Evolutionary conservation across 2,113 vertebrate genomes (phyloP).

Genomic region (Mesocricetus auratus): DNA sequence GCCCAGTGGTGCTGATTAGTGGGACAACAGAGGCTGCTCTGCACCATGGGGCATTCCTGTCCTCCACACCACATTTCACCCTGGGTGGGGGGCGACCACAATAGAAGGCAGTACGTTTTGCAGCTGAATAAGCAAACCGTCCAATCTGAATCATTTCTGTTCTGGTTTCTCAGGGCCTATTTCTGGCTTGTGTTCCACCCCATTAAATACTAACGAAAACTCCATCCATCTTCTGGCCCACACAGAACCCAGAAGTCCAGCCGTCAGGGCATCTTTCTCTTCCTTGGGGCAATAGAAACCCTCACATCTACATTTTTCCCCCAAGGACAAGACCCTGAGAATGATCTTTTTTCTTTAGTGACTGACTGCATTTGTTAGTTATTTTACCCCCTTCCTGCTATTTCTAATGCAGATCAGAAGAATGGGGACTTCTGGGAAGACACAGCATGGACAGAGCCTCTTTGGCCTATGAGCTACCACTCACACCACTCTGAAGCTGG

Average conservation of each 20-base stretch:
- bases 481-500: neutral
- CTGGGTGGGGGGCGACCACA: conserved; percentile 52
- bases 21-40: neutral
- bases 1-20: neutral
- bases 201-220: conserved; percentile 14
- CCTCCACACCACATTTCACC: neutral
- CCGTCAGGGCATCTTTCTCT: neutral
- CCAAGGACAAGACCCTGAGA: neutral
- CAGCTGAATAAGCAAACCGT: conserved; percentile 74
- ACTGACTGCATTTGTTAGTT: neutral
- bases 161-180: conserved; percentile 56
- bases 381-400: neutral
- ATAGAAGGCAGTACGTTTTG: conserved; percentile 57
- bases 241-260: neutral
- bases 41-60: conserved; percentile 41
- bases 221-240: neutral
- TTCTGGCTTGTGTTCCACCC: conserved; percentile 36
- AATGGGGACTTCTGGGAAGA: neutral
- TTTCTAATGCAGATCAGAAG: neutral
- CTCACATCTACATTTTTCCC: neutral
- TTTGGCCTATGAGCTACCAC: neutral
- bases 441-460: neutral
- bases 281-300: neutral
- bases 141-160: conserved; percentile 1
- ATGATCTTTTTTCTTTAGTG: neutral